phyloP scores from a whole-genome alignment of 1,140 invertebrate species.

The Brachionus calyciflorus region DNA sequence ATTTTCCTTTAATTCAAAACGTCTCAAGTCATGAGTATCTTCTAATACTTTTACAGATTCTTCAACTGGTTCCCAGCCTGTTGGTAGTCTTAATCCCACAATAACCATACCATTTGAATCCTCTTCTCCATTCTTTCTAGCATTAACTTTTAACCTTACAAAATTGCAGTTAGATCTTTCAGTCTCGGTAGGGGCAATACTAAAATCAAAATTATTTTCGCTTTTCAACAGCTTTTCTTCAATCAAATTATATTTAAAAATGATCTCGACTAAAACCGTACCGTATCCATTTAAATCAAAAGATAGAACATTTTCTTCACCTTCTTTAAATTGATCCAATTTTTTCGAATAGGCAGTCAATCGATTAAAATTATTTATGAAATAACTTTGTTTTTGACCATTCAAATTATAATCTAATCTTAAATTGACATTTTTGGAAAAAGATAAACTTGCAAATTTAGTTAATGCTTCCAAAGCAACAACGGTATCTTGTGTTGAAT shows the following conservation, averaged over 20 bases:
- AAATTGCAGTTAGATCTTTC: background rate
- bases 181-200: background rate
- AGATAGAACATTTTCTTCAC: background rate
- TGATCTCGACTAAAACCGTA: slow-evolving; percentile 30
- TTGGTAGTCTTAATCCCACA: slow-evolving; percentile 19
- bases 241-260: slow-evolving; percentile 23
- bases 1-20: slow-evolving; percentile 34
- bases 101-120: slow-evolving; percentile 30
- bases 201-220: slow-evolving; percentile 32
- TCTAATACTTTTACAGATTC: background rate
- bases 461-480: slow-evolving; percentile 61
- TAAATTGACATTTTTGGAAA: slow-evolving; percentile 1
- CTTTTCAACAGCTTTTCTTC: background rate
- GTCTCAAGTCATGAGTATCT: slow-evolving; percentile 17
- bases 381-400: background rate
- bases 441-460: slow-evolving; percentile 50
- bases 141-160: background rate
- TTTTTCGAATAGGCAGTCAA: background rate
- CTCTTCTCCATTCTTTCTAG: slow-evolving; percentile 29
- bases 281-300: background rate
- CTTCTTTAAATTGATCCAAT: slow-evolving; percentile 15
- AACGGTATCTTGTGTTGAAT: slow-evolving; percentile 68
- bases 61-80: slow-evolving; percentile 30
- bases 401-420: background rate
- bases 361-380: slow-evolving; percentile 14